Evolutionary conservation across 2,888 invertebrate genomes (phyloP), one percentile per base, ranked within the genome.

Genomic region (Nemapogon koenigi): DNA sequence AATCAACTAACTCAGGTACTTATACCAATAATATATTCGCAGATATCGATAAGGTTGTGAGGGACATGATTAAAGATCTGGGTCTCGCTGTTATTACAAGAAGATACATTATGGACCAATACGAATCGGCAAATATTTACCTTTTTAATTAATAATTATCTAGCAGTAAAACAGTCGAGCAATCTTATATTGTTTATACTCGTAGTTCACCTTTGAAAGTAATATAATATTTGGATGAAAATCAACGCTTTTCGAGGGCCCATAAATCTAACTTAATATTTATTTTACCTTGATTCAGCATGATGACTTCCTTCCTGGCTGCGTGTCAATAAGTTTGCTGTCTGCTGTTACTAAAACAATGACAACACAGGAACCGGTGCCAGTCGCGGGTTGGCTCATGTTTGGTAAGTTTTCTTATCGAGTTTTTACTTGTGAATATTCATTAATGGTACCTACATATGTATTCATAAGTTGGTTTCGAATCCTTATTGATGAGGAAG

Each of bases 351-450:
- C 73, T 1, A 72, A 66, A 40, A 19, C 7, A 3, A 46, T 76
- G 42, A 58, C 59, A 1, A 25, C 48, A 14, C 67, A 58, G 38
- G 65, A 71, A 3, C 67, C 68, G 0, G 65, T 75, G 2, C 53
- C 61, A 0, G 60, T 64, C 38, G 55, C 59, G 14, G 75, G 78
- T 2, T 78, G 78, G 78, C 52, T 78, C 3, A 73, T 78, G 75
- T 73, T 67, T 42, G 76, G 76, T 75, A 52, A 28, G 38, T 16
- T n/a, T n/a, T n/a, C n/a, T n/a, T n/a, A n/a, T n/a, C n/a, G n/a
- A n/a, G n/a, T n/a, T n/a, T n/a, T n/a, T n/a, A n/a, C n/a, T n/a
- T n/a, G n/a, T n/a, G n/a, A n/a, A n/a, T n/a, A n/a, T n/a, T n/a
- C n/a, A n/a, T n/a, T n/a, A n/a, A n/a, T n/a, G n/a, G n/a, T n/a